Conservation (phyloP, 2,113 vertebrate genomes). For the Saguinus midas region DNA sequence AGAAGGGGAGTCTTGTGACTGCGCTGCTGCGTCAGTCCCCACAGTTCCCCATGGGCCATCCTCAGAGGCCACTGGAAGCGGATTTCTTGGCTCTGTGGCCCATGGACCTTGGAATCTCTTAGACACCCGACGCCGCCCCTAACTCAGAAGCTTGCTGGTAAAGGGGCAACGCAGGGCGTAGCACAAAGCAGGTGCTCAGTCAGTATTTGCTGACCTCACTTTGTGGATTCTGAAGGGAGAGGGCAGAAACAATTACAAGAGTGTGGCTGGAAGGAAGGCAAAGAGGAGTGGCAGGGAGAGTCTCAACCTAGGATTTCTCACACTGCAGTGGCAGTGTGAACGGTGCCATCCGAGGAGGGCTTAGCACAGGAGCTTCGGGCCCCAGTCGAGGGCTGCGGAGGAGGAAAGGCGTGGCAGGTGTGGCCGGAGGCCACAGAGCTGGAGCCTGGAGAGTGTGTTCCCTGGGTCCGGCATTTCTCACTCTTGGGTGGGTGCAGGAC, state of each 20-base stretch:
- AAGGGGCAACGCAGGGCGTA: neutral
- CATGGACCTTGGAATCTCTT: neutral
- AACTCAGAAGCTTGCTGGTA: neutral
- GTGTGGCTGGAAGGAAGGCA: neutral
- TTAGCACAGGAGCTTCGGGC: fast-evolving
- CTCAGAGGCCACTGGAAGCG: neutral
- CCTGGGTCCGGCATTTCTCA: fast-evolving
- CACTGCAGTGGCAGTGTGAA: neutral
- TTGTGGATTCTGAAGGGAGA: neutral
- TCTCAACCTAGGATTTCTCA: neutral
- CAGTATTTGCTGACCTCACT: neutral
- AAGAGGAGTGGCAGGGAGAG: neutral
- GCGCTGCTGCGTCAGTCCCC: too few species aligned
- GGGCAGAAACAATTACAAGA: neutral
- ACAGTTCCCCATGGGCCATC: too few species aligned
- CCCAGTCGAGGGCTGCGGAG: too few species aligned
- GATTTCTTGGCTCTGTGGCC: neutral
- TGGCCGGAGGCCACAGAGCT: neutral
- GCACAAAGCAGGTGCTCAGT: neutral
- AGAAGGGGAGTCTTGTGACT: neutral
- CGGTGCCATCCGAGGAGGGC: fast-evolving
- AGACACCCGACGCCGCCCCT: neutral
- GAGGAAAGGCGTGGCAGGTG: neutral
- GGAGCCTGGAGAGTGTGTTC: fast-evolving
- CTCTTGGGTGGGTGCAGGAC: neutral